Conservation (phyloP, 2,113 vertebrate species). For the Ictalurus furcatus region DNA sequence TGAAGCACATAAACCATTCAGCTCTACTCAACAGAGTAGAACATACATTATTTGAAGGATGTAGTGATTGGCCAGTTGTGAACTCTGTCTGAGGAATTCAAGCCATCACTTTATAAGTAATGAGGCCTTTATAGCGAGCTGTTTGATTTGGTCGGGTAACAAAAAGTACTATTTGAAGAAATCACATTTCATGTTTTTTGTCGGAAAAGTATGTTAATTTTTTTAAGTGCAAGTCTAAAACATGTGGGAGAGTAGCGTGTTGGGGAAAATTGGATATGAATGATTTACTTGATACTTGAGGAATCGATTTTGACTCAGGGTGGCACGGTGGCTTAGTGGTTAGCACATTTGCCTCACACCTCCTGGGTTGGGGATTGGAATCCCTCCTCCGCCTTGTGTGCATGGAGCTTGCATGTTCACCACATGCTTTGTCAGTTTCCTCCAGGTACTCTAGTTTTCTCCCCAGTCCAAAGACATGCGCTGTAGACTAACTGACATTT, state of each 20-base stretch:
- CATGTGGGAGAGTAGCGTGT: not conserved
- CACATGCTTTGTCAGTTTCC: too few relatives aligned
- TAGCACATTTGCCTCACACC: too few relatives aligned
- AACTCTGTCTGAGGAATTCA: not conserved
- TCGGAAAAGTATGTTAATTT: not conserved
- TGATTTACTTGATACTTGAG: not conserved
- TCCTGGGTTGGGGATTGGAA: too few relatives aligned
- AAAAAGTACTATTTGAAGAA: not conserved
- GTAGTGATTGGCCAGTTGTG: not conserved
- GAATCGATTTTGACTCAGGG: too few relatives aligned
- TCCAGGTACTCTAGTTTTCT: too few relatives aligned
- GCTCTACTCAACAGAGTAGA: not conserved
- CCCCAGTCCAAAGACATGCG: too few relatives aligned
- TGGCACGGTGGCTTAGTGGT: too few relatives aligned
- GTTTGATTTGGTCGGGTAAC: not conserved
- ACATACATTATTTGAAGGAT: not conserved
- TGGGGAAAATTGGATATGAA: not conserved
- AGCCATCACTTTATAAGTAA: not conserved
- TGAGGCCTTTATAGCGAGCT: not conserved
- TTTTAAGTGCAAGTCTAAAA: not conserved
- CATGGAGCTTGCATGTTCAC: too few relatives aligned
- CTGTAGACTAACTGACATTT: too few relatives aligned
- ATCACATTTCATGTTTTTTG: not conserved
- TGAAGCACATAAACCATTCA: conserved; percentile 9
- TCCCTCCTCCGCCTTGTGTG: too few relatives aligned